A percentile compares a stretch with the other conserved stretches of the same genome.
These are phyloP conservation scores for Zingel zingel DNA, from an alignment of 2,113 vertebrate genomes.

Conservation along the genomic window DNA sequence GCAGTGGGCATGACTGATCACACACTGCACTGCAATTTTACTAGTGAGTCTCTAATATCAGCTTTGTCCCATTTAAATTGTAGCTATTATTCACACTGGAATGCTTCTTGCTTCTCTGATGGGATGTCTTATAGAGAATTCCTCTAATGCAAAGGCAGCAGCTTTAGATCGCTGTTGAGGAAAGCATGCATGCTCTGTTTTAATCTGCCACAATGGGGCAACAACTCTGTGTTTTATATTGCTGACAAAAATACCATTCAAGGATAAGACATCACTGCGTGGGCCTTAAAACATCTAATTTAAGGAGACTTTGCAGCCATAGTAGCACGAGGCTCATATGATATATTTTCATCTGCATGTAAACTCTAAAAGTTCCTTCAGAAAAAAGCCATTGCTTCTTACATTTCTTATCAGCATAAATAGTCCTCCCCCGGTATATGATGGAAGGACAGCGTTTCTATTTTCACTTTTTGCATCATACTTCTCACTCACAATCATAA, in stretches of 20 bases:
- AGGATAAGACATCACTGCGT: slow-evolving; percentile 15
- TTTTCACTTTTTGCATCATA: slow-evolving; percentile 54
- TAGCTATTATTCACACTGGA: slow-evolving; percentile 42
- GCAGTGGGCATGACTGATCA: slow-evolving; percentile 69
- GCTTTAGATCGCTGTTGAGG: slow-evolving; percentile 19
- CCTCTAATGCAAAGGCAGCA: slow-evolving; percentile 35
- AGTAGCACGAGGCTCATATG: background rate
- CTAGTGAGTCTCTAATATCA: slow-evolving; percentile 55
- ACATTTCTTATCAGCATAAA: slow-evolving; percentile 9
- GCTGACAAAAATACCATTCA: slow-evolving; percentile 27
- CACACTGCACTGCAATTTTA: slow-evolving; percentile 47
- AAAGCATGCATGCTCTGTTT: slow-evolving; percentile 17
- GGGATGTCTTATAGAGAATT: slow-evolving; percentile 42
- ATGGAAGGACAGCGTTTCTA: slow-evolving; percentile 36
- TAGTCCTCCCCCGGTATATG: slow-evolving; percentile 12
- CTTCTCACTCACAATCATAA: slow-evolving; percentile 15
- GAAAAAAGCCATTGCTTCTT: background rate
- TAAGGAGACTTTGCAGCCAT: background rate
- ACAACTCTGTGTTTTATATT: slow-evolving; percentile 9
- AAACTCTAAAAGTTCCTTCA: background rate
- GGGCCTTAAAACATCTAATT: slow-evolving; percentile 2
- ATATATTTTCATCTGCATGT: background rate
- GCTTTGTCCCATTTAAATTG: slow-evolving; percentile 48
- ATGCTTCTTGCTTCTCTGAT: slow-evolving; percentile 36
- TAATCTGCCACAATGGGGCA: slow-evolving; percentile 18